A percentile compares a stretch with the other conserved stretches of the same genome.
Conservation (phyloP, 1,140 invertebrate genomes). For the Pinna nobilis region DNA sequence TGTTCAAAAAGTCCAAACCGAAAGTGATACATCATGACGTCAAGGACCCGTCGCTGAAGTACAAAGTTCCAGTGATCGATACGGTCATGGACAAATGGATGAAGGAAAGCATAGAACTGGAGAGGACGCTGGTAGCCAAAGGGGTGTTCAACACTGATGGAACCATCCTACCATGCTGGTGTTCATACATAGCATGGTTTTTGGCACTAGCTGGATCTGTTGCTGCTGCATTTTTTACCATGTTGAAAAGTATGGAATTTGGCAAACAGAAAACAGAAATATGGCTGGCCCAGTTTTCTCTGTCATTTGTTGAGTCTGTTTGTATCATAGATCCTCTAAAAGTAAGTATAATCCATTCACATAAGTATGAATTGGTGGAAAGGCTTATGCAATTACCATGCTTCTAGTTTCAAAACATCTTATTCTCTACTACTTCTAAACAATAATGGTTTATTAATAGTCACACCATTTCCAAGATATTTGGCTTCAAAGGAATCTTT, state of each 20-base stretch:
- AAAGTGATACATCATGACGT: slow-evolving; percentile 24
- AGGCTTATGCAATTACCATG: too few species aligned
- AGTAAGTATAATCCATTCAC: slow-evolving; percentile 48
- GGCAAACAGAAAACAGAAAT: slow-evolving; percentile 61
- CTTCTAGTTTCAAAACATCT: too few species aligned
- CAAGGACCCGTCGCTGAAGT: slow-evolving; percentile 28
- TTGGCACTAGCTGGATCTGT: slow-evolving; percentile 42
- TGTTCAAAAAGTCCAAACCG: slow-evolving; percentile 55
- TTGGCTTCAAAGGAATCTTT: too few species aligned
- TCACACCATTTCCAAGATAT: too few species aligned
- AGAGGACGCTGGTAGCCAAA: slow-evolving; percentile 40
- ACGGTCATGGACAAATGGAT: slow-evolving; percentile 13
- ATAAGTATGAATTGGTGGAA: too few species aligned
- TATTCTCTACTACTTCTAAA: too few species aligned
- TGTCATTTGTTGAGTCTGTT: slow-evolving; percentile 61
- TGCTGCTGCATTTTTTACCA: slow-evolving; percentile 53
- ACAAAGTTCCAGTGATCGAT: slow-evolving; percentile 33
- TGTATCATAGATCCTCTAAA: slow-evolving; percentile 65
- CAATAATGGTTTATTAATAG: too few species aligned
- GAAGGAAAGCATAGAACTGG: slow-evolving; percentile 33
- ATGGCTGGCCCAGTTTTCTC: slow-evolving; percentile 62
- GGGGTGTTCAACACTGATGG: slow-evolving; percentile 37
- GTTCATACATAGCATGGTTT: slow-evolving; percentile 58
- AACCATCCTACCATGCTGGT: slow-evolving; percentile 52
- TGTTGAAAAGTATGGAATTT: slow-evolving; percentile 66